Conservation (phyloP, 1,140 invertebrate species). For the Latrodectus geometricus region DNA sequence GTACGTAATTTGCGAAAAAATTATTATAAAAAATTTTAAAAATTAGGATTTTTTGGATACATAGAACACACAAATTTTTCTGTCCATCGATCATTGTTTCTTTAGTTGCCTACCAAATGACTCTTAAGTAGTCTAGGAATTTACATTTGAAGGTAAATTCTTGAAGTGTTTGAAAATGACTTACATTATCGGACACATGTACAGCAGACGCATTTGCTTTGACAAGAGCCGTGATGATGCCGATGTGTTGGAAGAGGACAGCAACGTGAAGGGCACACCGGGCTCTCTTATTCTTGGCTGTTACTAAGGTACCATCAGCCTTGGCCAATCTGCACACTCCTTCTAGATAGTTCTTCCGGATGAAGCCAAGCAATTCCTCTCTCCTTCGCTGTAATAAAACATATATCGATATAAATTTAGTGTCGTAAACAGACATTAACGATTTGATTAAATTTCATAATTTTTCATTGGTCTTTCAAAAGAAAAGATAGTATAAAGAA, state of each 20-base stretch:
- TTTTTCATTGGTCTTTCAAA: too few species aligned
- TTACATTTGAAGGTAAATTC: not conserved
- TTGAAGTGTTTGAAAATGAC: constrained; percentile 62
- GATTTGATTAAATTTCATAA: too few species aligned
- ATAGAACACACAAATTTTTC: too few species aligned
- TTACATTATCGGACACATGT: constrained; percentile 85
- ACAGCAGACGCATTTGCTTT: constrained; percentile 79
- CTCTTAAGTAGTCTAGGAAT: not conserved
- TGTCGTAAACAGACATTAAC: too few species aligned
- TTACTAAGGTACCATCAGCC: constrained; percentile 74
- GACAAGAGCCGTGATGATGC: constrained; percentile 81
- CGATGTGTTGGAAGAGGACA: constrained; percentile 81
- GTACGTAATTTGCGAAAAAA: too few species aligned
- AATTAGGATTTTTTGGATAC: too few species aligned
- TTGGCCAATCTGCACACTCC: constrained; percentile 75
- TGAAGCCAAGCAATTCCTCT: constrained; percentile 81
- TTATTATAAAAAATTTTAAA: too few species aligned
- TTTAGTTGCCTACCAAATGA: too few species aligned
- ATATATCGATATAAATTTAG: too few species aligned
- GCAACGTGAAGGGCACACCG: constrained; percentile 84
- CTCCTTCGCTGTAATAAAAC: constrained; percentile 66
- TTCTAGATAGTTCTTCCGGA: constrained; percentile 76
- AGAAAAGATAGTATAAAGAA: too few species aligned
- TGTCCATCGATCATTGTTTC: too few species aligned
- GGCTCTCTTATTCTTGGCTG: constrained; percentile 78